These are phyloP conservation scores for Antigone vipio DNA, from an alignment of 2,113 vertebrate genomes.

Conservation along the genomic window DNA sequence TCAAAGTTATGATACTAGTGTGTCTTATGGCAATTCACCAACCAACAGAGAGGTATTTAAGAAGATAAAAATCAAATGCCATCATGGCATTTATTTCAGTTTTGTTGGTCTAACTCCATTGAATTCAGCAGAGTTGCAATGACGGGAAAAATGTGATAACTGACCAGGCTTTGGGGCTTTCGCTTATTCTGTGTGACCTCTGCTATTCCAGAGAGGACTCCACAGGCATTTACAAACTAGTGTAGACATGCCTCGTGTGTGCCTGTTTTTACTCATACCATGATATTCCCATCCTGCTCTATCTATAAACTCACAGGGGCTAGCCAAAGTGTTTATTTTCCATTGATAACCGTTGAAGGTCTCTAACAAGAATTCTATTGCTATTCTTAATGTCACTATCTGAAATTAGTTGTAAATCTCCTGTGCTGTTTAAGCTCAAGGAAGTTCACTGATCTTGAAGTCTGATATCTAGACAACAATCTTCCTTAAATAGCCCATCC, in stretches of 20 bases:
- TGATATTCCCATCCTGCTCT: not conserved
- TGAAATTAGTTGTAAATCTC: not conserved
- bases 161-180: not conserved
- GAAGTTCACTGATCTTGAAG: not conserved
- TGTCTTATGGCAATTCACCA: not conserved
- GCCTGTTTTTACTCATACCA: not conserved
- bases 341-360: not conserved
- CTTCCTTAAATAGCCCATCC: not conserved
- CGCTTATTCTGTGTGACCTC: not conserved
- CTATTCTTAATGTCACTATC: not conserved
- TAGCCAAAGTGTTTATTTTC: constrained; percentile 14
- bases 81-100: not conserved
- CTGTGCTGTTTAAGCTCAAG: not conserved
- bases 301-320: not conserved
- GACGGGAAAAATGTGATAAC: not conserved
- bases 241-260: not conserved
- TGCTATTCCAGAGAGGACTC: not conserved
- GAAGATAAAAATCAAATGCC: not conserved
- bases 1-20: not conserved
- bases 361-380: not conserved
- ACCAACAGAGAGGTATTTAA: not conserved
- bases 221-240: not conserved
- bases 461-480: not conserved
- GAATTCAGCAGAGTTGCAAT: not conserved
- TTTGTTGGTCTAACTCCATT: not conserved